These are phyloP conservation scores for Haliaeetus leucogaster DNA, from an alignment of 2,113 vertebrate genomes.

Conservation along the genomic window DNA sequence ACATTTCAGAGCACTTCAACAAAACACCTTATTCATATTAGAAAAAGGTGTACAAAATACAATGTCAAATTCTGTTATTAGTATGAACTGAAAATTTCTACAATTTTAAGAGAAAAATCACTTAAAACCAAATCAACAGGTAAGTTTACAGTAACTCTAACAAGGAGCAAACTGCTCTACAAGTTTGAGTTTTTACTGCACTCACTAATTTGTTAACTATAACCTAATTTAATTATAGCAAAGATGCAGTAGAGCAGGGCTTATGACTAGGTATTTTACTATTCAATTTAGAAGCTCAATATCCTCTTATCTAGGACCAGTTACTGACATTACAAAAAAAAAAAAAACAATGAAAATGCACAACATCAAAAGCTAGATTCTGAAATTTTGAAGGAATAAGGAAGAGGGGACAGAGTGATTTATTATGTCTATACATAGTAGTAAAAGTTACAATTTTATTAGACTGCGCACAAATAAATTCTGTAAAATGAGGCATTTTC, in stretches of 20 bases:
- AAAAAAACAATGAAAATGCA: neutral
- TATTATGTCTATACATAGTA: neutral
- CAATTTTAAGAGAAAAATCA: neutral
- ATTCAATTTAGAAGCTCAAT: neutral
- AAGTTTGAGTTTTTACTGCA: neutral
- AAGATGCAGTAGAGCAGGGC: neutral
- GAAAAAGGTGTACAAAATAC: neutral
- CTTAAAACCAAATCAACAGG: neutral
- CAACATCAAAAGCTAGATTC: neutral
- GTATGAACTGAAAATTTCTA: neutral
- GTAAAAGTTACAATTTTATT: neutral
- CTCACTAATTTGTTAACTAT: neutral
- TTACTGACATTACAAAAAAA: neutral
- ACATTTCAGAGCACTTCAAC: neutral
- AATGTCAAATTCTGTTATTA: neutral
- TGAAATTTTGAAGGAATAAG: neutral
- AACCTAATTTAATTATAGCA: neutral
- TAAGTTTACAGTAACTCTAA: neutral
- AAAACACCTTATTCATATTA: neutral
- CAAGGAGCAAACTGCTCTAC: neutral
- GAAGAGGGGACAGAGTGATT: neutral
- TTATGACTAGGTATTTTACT: neutral
- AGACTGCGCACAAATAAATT: neutral
- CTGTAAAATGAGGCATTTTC: neutral
- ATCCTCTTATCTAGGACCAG: neutral